Percentiles rank a stretch among this genome's conserved stretches.
These are phyloP conservation scores for Gryon sp. DNA, from an alignment of 1,140 invertebrate species.

Conservation along the genomic window DNA sequence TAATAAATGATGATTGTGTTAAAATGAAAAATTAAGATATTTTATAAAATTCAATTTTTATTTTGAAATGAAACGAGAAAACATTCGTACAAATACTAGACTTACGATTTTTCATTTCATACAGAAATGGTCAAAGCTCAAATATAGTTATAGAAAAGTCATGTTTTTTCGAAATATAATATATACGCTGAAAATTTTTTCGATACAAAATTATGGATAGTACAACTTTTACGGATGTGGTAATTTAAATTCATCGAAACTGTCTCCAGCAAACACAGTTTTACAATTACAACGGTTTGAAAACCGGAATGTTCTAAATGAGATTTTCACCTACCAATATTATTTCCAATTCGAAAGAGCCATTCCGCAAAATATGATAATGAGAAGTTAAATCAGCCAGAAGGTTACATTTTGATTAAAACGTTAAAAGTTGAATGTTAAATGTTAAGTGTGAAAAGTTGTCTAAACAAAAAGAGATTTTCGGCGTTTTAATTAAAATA, in stretches of 20 bases:
- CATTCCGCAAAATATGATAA: conserved; percentile 19
- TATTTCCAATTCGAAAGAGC: conserved; percentile 14
- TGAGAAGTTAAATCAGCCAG: conserved; percentile 28
- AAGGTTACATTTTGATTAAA: conserved; percentile 27
- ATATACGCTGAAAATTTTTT: conserved; percentile 25
- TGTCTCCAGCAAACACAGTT: conserved; percentile 44
- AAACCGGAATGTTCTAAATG: conserved; percentile 13
- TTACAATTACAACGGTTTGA: conserved; percentile 23
- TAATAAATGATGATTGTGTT: too few relatives aligned
- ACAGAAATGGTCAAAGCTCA: conserved; percentile 21
- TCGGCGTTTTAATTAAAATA: conserved; percentile 2
- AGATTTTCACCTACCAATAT: conserved; percentile 8
- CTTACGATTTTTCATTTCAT: conserved; percentile 27
- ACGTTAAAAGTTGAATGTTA: background rate
- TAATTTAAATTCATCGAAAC: conserved; percentile 43
- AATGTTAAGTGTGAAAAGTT: background rate
- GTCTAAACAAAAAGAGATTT: background rate
- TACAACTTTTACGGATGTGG: conserved; percentile 27
- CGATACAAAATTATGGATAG: conserved; percentile 43
- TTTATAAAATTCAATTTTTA: conserved; percentile 37
- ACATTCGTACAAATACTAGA: conserved; percentile 34
- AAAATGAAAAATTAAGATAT: background rate
- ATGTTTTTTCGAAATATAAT: conserved; percentile 26
- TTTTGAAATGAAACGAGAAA: conserved; percentile 24
- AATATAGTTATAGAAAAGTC: conserved; percentile 41